Evolutionary conservation across 2,888 invertebrate species (phyloP).

Genomic region (Malthinus seriepunctatus): DNA sequence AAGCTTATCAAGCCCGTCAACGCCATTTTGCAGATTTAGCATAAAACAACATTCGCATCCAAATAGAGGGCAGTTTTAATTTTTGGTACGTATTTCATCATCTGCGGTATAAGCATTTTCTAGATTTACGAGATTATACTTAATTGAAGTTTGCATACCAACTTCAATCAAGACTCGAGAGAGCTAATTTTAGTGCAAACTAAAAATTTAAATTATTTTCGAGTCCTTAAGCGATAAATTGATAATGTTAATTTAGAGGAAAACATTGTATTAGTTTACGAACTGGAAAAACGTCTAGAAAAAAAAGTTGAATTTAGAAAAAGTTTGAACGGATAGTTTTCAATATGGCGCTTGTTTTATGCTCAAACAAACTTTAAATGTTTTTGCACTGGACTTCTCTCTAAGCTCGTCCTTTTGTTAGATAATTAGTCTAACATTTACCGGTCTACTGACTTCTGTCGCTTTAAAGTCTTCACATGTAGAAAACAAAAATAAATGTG

Average conservation of each 20-base stretch:
- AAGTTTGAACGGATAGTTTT: slow-evolving; percentile 15
- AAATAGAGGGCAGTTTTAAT: background rate
- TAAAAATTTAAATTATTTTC: background rate
- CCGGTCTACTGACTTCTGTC: slow-evolving; percentile 21
- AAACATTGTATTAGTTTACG: no score
- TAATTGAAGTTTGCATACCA: slow-evolving; percentile 9
- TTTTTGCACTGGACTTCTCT: slow-evolving; percentile 18
- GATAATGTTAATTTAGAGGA: no score
- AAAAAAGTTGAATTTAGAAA: slow-evolving; percentile 16
- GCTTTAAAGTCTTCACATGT: slow-evolving; percentile 1
- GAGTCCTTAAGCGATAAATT: background rate
- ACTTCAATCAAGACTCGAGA: slow-evolving; percentile 4
- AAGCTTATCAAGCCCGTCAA: no score
- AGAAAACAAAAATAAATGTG: no score
- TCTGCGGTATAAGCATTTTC: slow-evolving; percentile 19
- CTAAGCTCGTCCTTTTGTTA: slow-evolving; percentile 25
- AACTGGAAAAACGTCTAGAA: no score
- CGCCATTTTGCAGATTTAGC: background rate
- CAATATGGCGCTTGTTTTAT: slow-evolving; percentile 23
- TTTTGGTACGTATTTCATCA: slow-evolving; percentile 9
- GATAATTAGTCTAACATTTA: slow-evolving; percentile 27
- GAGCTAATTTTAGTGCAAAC: slow-evolving; percentile 15
- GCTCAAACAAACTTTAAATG: slow-evolving; percentile 26
- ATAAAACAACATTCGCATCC: background rate
- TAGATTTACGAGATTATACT: slow-evolving; percentile 12